phyloP scores from a whole-genome alignment of 2,113 vertebrate genomes.

The Antigone vipio region DNA sequence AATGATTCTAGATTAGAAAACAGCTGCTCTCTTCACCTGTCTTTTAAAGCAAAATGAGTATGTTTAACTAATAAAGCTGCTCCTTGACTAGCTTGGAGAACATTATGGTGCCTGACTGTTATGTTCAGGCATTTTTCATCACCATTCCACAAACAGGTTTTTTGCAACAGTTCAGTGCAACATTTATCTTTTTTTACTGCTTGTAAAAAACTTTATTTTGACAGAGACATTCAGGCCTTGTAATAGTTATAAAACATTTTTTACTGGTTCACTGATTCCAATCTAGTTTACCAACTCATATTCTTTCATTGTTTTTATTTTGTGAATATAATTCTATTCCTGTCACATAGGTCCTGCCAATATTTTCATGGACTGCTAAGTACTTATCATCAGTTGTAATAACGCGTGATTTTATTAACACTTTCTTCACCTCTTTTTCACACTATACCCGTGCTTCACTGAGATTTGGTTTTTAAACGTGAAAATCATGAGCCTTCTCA shows the following conservation, averaged over 20 bases:
- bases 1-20: not conserved
- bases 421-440: not conserved
- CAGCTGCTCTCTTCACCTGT: accelerated
- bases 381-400: not conserved
- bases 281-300: not conserved
- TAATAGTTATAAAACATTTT: not conserved
- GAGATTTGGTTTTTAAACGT: not conserved
- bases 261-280: not conserved
- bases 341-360: not conserved
- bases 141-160: not conserved
- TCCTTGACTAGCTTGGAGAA: not conserved
- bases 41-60: not conserved
- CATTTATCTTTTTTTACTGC: not conserved
- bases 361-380: not conserved
- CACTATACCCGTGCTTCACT: not conserved
- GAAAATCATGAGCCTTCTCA: not conserved
- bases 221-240: not conserved
- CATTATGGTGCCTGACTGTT: not conserved
- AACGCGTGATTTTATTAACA: not conserved
- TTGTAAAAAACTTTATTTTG: not conserved
- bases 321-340: not conserved
- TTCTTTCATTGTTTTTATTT: not conserved
- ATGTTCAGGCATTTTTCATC: not conserved
- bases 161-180: not conserved
- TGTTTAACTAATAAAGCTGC: not conserved